Conservation (phyloP, 2,888 invertebrate species). For the Latrodectus elegans region DNA sequence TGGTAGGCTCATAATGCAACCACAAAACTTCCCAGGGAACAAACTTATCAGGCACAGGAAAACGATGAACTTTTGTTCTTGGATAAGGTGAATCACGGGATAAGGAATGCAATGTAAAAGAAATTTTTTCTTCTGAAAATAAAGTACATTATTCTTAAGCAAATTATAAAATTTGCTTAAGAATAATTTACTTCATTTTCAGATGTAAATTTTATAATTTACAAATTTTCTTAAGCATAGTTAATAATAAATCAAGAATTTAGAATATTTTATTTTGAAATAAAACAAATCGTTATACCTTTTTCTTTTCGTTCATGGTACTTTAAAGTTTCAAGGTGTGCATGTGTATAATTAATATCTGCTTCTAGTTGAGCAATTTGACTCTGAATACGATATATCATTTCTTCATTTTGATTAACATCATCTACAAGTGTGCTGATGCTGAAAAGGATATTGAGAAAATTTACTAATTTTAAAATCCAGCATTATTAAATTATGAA, state of each 20-base stretch:
- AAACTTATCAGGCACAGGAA: conserved; percentile 75
- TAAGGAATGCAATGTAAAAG: conserved; percentile 73
- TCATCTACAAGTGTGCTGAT: conserved; percentile 69
- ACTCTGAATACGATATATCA: conserved; percentile 72
- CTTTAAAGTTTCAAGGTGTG: conserved; percentile 71
- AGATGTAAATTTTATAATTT: too few relatives aligned
- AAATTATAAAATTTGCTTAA: too few relatives aligned
- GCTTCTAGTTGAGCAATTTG: conserved; percentile 74
- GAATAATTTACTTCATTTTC: too few relatives aligned
- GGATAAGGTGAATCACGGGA: conserved; percentile 75
- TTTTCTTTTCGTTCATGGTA: conserved; percentile 57
- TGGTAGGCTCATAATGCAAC: conserved; percentile 74
- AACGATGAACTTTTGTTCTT: conserved; percentile 74
- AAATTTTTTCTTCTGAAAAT: conserved; percentile 31
- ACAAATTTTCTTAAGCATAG: too few relatives aligned
- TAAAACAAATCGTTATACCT: conserved; percentile 4
- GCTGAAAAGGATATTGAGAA: conserved; percentile 31
- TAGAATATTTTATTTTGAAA: neutral
- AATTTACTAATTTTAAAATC: too few relatives aligned
- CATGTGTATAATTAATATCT: conserved; percentile 71
- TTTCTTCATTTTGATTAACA: conserved; percentile 72
- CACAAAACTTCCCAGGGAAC: conserved; percentile 75
- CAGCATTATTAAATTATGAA: neutral
- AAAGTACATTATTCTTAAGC: neutral
- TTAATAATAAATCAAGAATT: too few relatives aligned